Evolutionary conservation across 2,888 invertebrate species (phyloP).

Genomic region (Polymixis flavicincta): DNA sequence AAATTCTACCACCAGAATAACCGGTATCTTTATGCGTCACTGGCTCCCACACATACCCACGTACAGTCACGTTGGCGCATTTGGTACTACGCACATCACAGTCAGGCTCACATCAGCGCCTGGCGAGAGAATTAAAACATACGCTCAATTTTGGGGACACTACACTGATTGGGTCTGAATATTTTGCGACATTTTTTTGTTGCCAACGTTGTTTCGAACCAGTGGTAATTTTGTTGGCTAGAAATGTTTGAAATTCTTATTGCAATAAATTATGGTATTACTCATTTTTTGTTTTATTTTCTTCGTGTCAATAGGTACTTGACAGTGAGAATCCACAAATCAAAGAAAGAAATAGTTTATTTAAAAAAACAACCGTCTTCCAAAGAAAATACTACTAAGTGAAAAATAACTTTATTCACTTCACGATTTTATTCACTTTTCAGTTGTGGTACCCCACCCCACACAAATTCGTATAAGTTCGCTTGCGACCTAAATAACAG

Average conservation of each 20-base stretch:
- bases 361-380: too few species aligned
- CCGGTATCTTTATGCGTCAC: background rate
- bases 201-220: background rate
- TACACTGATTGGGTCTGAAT: constrained; percentile 1
- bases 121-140: background rate
- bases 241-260: background rate
- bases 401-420: too few species aligned
- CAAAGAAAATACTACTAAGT: too few species aligned
- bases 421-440: too few species aligned
- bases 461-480: too few species aligned
- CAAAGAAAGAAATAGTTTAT: too few species aligned
- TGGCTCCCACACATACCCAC: rapidly evolving
- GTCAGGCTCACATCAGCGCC: background rate
- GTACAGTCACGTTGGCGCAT: background rate
- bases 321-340: too few species aligned
- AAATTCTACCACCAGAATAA: constrained; percentile 9
- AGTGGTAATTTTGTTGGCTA: background rate
- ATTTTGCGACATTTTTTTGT: background rate
- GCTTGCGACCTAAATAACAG: too few species aligned
- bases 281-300: background rate
- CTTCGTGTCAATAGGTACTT: too few species aligned
- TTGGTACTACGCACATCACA: constrained; percentile 4
- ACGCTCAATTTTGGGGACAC: background rate
- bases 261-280: background rate
- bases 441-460: too few species aligned